Conservation (phyloP, 1,140 invertebrate species). For the Chymomyza costata region DNA sequence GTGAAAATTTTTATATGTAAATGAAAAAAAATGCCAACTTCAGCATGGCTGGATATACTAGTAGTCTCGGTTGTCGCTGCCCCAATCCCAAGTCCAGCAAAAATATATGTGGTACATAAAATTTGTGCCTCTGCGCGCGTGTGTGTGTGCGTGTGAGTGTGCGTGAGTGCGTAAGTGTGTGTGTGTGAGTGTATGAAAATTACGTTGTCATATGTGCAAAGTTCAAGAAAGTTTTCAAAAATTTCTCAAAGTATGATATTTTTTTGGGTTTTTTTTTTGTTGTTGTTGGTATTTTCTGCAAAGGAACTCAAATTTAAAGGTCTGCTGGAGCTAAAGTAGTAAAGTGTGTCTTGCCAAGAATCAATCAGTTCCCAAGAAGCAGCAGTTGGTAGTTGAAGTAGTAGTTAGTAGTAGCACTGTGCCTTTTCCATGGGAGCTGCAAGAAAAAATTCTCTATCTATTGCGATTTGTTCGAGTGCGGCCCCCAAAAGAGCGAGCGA, state of each 20-base stretch:
- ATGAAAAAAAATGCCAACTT: constrained; percentile 22
- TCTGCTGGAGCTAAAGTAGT: constrained; percentile 22
- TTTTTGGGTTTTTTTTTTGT: too few species aligned
- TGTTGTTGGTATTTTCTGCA: constrained; percentile 14
- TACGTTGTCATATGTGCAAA: constrained; percentile 71
- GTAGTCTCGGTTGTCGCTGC: too few species aligned
- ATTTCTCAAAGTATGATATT: too few species aligned
- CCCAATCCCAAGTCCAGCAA: constrained; percentile 15
- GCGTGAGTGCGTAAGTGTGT: not conserved
- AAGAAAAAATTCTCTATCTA: constrained; percentile 74
- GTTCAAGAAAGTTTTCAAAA: constrained; percentile 38
- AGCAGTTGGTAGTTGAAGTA: too few species aligned
- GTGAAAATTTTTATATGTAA: constrained; percentile 37
- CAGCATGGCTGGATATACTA: constrained; percentile 21
- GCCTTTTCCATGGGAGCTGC: constrained; percentile 35
- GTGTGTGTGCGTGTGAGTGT: constrained; percentile 16
- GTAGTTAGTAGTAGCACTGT: constrained; percentile 26
- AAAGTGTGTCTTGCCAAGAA: constrained; percentile 47
- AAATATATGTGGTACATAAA: constrained; percentile 67
- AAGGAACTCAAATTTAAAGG: constrained; percentile 43
- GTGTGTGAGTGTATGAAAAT: constrained; percentile 48
- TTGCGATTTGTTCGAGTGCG: constrained; percentile 74
- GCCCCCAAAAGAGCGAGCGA: constrained; percentile 62
- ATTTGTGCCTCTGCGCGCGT: constrained; percentile 34
- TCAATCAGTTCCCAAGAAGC: too few species aligned